Conservation (phyloP, 2,797 vertebrate genomes). For the Moxostoma hubbsi region DNA sequence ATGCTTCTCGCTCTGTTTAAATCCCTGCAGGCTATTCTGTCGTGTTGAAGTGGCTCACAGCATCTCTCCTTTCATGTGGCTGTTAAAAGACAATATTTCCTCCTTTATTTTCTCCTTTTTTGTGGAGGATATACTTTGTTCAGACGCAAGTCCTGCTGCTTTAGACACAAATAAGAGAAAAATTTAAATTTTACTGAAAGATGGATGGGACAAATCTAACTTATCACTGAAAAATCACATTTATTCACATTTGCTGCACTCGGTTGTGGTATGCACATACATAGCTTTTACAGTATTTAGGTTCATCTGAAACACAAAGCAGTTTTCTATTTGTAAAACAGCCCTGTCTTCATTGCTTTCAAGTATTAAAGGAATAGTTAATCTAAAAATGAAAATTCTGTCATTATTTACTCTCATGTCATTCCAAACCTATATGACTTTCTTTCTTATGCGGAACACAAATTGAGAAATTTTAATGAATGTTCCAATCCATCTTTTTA, state of each 20-base stretch:
- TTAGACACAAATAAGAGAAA: conserved; percentile 64
- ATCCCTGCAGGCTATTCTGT: conserved; percentile 71
- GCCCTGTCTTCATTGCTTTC: not conserved
- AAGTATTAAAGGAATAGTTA: not conserved
- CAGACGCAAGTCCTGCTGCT: conserved; percentile 57
- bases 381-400: not conserved
- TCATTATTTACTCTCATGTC: not conserved
- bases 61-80: conserved; percentile 72
- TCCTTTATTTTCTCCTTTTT: conserved; percentile 44
- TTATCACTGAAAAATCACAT: conserved; percentile 65
- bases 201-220: conserved; percentile 63
- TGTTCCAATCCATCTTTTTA: too few species aligned
- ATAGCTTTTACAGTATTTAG: not conserved
- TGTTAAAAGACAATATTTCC: conserved; percentile 79
- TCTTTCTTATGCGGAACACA: too few species aligned
- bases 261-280: conserved; percentile 40
- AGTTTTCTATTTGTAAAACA: not conserved
- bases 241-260: conserved; percentile 59
- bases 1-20: conserved; percentile 56
- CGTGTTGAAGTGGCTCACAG: conserved; percentile 72
- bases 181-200: conserved; percentile 57
- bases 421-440: too few species aligned
- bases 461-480: too few species aligned
- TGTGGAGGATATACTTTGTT: conserved; percentile 64
- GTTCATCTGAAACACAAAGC: not conserved